These are phyloP conservation scores for Molorchus minor DNA, from an alignment of 2,888 invertebrate species.

Conservation along the genomic window DNA sequence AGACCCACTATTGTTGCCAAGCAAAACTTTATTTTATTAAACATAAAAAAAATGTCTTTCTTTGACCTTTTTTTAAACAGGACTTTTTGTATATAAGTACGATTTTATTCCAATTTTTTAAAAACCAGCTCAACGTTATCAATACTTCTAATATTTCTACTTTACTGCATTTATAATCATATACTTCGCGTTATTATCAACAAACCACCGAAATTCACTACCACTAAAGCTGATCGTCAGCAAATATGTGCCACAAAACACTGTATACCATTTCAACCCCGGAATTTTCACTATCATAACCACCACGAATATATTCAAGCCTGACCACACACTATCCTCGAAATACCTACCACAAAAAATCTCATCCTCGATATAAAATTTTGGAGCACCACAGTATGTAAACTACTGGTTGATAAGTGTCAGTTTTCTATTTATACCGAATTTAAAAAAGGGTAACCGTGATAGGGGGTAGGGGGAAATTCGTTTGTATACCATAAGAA, in stretches of 20 bases:
- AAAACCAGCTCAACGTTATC: too few species aligned
- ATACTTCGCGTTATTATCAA: neutral
- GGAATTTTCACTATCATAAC: neutral
- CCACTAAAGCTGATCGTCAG: neutral
- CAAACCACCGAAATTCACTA: neutral
- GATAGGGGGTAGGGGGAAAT: slow-evolving; percentile 18
- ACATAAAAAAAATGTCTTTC: too few species aligned
- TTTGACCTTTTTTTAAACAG: too few species aligned
- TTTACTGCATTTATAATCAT: neutral
- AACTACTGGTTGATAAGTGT: slow-evolving; percentile 35
- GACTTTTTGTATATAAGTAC: too few species aligned
- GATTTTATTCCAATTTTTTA: too few species aligned
- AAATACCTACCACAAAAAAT: slow-evolving; percentile 52
- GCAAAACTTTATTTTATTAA: too few species aligned
- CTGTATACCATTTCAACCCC: neutral
- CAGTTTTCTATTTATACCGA: slow-evolving; percentile 42
- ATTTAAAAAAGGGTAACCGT: slow-evolving; percentile 36
- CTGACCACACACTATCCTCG: slow-evolving; percentile 1
- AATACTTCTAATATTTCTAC: neutral
- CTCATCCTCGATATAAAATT: slow-evolving; percentile 42
- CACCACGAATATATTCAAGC: neutral
- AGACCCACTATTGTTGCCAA: too few species aligned
- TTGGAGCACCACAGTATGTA: slow-evolving; percentile 37
- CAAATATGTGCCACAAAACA: neutral
- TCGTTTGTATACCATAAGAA: slow-evolving; percentile 7